Percentiles rank a stretch among this genome's conserved stretches.
Evolutionary conservation across 2,113 vertebrate species (phyloP).

Genomic region (Origma solitaria): DNA sequence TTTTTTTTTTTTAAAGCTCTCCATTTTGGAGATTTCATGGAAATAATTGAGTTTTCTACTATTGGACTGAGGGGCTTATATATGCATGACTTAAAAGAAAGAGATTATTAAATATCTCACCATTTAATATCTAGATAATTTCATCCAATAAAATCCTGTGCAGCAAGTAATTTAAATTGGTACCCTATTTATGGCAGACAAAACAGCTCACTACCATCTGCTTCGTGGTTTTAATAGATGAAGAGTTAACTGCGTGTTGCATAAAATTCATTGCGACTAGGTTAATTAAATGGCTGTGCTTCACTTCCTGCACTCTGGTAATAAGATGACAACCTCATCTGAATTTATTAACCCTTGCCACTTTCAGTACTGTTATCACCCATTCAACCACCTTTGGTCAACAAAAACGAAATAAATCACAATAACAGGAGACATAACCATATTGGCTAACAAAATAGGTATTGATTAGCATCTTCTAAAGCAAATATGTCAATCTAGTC

Average conservation of each 20-base stretch:
- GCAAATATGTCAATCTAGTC: conserved; percentile 24
- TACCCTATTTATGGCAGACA: conserved; percentile 61
- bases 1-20: background rate
- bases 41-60: conserved; percentile 24
- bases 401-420: conserved; percentile 62
- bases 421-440: conserved; percentile 41
- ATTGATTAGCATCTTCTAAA: conserved; percentile 61
- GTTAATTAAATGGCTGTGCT: conserved; percentile 70
- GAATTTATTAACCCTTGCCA: conserved; percentile 69
- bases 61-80: background rate
- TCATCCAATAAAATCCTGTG: conserved; percentile 41
- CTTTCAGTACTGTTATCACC: conserved; percentile 39
- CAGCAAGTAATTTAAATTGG: conserved; percentile 62
- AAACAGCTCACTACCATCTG: conserved; percentile 65
- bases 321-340: conserved; percentile 67
- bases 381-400: conserved; percentile 38
- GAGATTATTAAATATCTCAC: conserved; percentile 52
- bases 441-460: conserved; percentile 52
- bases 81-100: background rate
- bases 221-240: conserved; percentile 59
- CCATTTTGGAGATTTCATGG: background rate
- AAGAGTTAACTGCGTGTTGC: conserved; percentile 63
- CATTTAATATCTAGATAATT: conserved; percentile 61
- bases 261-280: conserved; percentile 67
- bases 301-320: conserved; percentile 62